Percentiles rank a stretch among this genome's conserved stretches.
Conservation (phyloP, 2,888 invertebrate species). For the Altica lythri region DNA sequence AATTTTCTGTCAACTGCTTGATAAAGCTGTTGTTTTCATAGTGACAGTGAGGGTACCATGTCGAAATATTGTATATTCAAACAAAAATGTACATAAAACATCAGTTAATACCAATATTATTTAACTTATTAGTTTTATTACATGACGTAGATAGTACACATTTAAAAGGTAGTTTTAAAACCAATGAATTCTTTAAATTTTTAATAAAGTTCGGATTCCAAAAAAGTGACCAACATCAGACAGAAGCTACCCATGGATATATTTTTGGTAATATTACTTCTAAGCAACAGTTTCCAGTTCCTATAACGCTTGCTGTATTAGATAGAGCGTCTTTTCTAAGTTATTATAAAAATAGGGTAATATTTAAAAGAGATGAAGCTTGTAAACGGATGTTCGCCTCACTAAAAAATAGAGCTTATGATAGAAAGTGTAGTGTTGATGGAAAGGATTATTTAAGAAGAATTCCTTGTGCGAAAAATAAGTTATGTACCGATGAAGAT, state of each 20-base stretch:
- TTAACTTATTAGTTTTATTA: conserved; percentile 36
- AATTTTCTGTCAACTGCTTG: too few species aligned
- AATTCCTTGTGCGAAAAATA: conserved; percentile 79
- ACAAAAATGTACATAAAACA: conserved; percentile 44
- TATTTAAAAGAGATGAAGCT: conserved; percentile 70
- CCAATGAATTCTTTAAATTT: conserved; percentile 84
- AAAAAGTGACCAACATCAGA: conserved; percentile 86
- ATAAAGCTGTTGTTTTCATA: background rate
- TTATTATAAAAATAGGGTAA: conserved; percentile 80
- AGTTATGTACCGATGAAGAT: conserved; percentile 87
- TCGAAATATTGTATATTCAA: conserved; percentile 38
- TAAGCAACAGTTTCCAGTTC: conserved; percentile 65
- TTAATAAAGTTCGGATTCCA: conserved; percentile 96
- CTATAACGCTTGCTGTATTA: conserved; percentile 85
- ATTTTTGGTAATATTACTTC: conserved; percentile 95
- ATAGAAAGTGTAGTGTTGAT: conserved; percentile 77
- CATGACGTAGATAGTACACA: conserved; percentile 57
- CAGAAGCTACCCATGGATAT: conserved; percentile 88
- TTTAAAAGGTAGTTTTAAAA: conserved; percentile 68
- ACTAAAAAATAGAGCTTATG: conserved; percentile 81
- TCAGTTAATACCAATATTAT: conserved; percentile 35
- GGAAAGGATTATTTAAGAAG: conserved; percentile 81
- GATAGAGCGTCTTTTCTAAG: conserved; percentile 87
- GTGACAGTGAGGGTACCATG: conserved; percentile 31
- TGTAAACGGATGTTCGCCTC: conserved; percentile 88